A percentile compares a stretch with the other conserved stretches of the same genome.
Evolutionary conservation across 1,140 invertebrate species (phyloP).

Genomic region (Parasteatoda tepidariorum): DNA sequence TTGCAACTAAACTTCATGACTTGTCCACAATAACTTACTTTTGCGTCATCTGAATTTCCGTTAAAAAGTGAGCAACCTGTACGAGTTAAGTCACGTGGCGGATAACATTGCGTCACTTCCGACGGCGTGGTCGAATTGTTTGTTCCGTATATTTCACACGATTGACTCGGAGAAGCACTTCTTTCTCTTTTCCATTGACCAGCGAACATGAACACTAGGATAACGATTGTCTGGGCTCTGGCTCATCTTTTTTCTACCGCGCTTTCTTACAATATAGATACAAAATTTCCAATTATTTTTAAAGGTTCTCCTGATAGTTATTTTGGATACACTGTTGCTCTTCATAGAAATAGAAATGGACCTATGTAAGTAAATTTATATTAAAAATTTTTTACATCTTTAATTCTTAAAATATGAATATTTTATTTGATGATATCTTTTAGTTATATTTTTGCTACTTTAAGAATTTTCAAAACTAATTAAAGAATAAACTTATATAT

Average conservation of each 20-base stretch:
- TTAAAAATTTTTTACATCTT: no score
- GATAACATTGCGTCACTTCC: slow-evolving; percentile 22
- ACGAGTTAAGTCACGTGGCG: slow-evolving; percentile 2
- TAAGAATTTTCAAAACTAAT: no score
- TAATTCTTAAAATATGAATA: no score
- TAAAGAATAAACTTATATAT: no score
- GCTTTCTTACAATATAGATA: slow-evolving; percentile 32
- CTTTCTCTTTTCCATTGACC: background rate
- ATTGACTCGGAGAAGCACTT: background rate
- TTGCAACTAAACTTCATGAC: background rate
- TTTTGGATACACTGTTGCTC: slow-evolving; percentile 46
- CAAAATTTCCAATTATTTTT: slow-evolving; percentile 13
- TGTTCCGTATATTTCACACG: slow-evolving; percentile 1
- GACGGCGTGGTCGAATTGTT: slow-evolving; percentile 7
- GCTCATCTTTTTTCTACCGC: background rate
- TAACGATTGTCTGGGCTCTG: background rate
- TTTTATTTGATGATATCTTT: no score
- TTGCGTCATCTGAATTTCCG: slow-evolving; percentile 28
- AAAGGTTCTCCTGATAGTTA: slow-evolving; percentile 18
- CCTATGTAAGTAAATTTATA: slow-evolving; percentile 38
- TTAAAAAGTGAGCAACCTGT: slow-evolving; percentile 18
- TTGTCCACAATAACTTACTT: slow-evolving; percentile 9
- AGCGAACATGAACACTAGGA: background rate
- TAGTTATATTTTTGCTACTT: no score
- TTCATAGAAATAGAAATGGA: slow-evolving; percentile 40